phyloP scores from a whole-genome alignment of 2,888 invertebrate genomes.

The Brachylomia viminalis region DNA sequence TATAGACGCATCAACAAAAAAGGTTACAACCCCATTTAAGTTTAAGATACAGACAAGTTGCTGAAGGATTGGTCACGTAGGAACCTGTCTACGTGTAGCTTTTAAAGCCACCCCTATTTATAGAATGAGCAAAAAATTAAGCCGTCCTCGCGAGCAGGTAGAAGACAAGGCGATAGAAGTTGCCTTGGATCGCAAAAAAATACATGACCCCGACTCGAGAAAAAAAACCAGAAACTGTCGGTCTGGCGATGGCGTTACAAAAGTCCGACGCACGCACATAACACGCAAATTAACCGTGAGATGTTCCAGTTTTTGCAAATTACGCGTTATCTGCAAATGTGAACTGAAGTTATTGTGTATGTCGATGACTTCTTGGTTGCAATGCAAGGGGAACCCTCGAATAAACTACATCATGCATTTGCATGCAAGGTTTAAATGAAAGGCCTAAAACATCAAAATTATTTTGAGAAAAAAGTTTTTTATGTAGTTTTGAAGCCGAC shows the following conservation, averaged over 20 bases:
- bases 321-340: slow-evolving; percentile 65
- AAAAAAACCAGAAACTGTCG: slow-evolving; percentile 72
- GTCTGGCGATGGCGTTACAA: slow-evolving; percentile 56
- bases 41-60: slow-evolving; percentile 26
- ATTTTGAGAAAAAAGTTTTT: too few relatives aligned
- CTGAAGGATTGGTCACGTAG: slow-evolving; percentile 50
- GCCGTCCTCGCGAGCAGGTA: slow-evolving; percentile 62
- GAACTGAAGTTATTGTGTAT: slow-evolving; percentile 38
- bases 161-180: slow-evolving; percentile 62
- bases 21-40: slow-evolving; percentile 17
- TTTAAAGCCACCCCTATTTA: slow-evolving; percentile 57
- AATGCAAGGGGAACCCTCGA: background rate
- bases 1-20: slow-evolving; percentile 25
- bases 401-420: background rate
- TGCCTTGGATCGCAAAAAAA: slow-evolving; percentile 69
- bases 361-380: slow-evolving; percentile 18
- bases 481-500: too few relatives aligned
- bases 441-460: too few relatives aligned
- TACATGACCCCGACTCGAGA: slow-evolving; percentile 66
- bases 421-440: too few relatives aligned
- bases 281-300: slow-evolving; percentile 77
- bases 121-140: slow-evolving; percentile 62
- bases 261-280: slow-evolving; percentile 70
- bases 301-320: slow-evolving; percentile 73
- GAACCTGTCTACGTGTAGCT: slow-evolving; percentile 40